Evolutionary conservation across 2,888 invertebrate genomes (phyloP).

Genomic region (Cancer borealis): DNA sequence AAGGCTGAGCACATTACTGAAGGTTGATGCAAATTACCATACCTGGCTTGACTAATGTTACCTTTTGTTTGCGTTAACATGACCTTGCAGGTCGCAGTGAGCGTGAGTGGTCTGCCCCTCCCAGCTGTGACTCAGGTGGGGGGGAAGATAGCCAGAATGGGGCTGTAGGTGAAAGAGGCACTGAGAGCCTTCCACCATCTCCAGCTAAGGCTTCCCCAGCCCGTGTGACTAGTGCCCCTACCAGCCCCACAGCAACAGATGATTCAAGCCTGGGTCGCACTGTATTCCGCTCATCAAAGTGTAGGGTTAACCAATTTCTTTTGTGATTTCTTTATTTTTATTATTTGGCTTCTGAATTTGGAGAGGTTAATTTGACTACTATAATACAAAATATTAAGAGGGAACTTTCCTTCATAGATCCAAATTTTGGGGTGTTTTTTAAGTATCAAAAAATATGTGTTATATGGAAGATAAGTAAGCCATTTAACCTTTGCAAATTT

Average conservation of each 20-base stretch:
- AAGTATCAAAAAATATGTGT: background rate
- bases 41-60: constrained; percentile 59
- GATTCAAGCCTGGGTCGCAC: constrained; percentile 72
- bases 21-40: constrained; percentile 30
- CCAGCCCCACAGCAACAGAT: constrained; percentile 71
- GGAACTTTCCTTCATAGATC: background rate
- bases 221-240: constrained; percentile 69
- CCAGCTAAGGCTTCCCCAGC: constrained; percentile 69
- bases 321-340: constrained; percentile 43
- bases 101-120: constrained; percentile 75
- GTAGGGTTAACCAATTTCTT: constrained; percentile 67
- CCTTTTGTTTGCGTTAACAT: constrained; percentile 58
- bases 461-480: background rate
- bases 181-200: constrained; percentile 70
- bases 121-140: constrained; percentile 68
- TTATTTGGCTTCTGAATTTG: constrained; percentile 42
- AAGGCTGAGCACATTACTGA: constrained; percentile 54
- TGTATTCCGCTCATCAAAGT: constrained; percentile 76
- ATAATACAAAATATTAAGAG: background rate
- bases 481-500: constrained; percentile 9
- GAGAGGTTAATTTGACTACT: constrained; percentile 43
- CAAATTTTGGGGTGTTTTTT: background rate
- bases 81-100: constrained; percentile 74
- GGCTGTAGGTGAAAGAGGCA: constrained; percentile 63
- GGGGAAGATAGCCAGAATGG: constrained; percentile 63